Percentiles rank a stretch among this genome's conserved stretches.
Evolutionary conservation across 1,140 invertebrate species (phyloP).

Genomic region (Drepana arcuata): DNA sequence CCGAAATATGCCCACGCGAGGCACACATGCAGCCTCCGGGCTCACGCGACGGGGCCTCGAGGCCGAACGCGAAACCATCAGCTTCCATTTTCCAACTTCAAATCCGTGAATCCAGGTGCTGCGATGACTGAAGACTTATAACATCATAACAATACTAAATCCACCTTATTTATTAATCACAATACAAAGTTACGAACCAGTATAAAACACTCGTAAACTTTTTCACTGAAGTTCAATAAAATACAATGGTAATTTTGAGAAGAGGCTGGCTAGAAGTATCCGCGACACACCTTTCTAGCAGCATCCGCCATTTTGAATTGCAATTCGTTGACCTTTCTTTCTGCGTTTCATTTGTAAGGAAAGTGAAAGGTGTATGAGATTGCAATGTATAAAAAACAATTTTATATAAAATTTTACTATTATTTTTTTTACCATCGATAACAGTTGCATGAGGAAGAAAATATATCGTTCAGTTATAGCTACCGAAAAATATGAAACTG

Average conservation of each 20-base stretch:
- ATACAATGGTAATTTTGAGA: constrained; percentile 45
- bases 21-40: constrained; percentile 57
- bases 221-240: constrained; percentile 65
- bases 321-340: no score
- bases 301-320: constrained; percentile 64
- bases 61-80: constrained; percentile 33
- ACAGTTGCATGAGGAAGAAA: no score
- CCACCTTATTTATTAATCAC: constrained; percentile 63
- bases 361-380: no score
- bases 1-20: constrained; percentile 47
- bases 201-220: constrained; percentile 61
- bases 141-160: constrained; percentile 47
- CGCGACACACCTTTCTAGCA: constrained; percentile 61
- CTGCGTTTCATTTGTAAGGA: no score
- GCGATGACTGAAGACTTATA: constrained; percentile 50
- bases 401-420: no score
- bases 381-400: no score
- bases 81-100: constrained; percentile 16
- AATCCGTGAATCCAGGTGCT: constrained; percentile 1
- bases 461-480: no score
- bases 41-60: constrained; percentile 54
- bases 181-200: constrained; percentile 70
- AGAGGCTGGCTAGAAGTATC: constrained; percentile 41
- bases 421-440: no score
- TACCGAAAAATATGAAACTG: no score